Evolutionary conservation across 1,140 invertebrate species (phyloP).

Genomic region (Aphidius gifuensis): DNA sequence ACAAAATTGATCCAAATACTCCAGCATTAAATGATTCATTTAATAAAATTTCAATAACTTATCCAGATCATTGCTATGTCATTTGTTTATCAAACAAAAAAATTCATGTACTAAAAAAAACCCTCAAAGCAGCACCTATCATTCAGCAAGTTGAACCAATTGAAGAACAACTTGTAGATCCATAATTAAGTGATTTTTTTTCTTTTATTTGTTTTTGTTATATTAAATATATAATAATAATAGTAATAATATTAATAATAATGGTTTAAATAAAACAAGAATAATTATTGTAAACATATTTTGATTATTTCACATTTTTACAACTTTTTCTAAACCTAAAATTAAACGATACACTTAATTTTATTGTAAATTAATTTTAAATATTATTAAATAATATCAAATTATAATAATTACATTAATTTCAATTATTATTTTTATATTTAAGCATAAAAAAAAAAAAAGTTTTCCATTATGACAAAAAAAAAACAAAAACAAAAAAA

Average conservation of each 20-base stretch:
- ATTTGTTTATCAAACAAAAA: constrained; percentile 83
- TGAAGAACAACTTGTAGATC: constrained; percentile 5
- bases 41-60: constrained; percentile 77
- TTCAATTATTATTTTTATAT: too few relatives aligned
- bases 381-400: too few relatives aligned
- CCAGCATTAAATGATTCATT: constrained; percentile 67
- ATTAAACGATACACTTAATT: too few relatives aligned
- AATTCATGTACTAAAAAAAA: constrained; percentile 74
- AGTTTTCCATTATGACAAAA: neutral
- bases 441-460: neutral
- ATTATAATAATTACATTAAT: too few relatives aligned
- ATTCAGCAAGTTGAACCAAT: constrained; percentile 4
- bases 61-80: constrained; percentile 77
- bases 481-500: neutral
- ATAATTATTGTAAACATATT: too few relatives aligned
- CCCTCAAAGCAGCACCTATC: constrained; percentile 16
- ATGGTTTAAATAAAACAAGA: too few relatives aligned
- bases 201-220: too few relatives aligned
- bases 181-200: neutral
- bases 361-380: too few relatives aligned
- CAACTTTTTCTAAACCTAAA: too few relatives aligned
- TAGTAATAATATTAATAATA: too few relatives aligned
- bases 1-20: constrained; percentile 62
- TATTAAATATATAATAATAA: too few relatives aligned
- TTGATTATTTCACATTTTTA: too few relatives aligned